A percentile compares a stretch with the other conserved stretches of the same genome.
These are phyloP conservation scores for Mizuhopecten yessoensis DNA, from an alignment of 1,140 invertebrate species.

Conservation along the genomic window DNA sequence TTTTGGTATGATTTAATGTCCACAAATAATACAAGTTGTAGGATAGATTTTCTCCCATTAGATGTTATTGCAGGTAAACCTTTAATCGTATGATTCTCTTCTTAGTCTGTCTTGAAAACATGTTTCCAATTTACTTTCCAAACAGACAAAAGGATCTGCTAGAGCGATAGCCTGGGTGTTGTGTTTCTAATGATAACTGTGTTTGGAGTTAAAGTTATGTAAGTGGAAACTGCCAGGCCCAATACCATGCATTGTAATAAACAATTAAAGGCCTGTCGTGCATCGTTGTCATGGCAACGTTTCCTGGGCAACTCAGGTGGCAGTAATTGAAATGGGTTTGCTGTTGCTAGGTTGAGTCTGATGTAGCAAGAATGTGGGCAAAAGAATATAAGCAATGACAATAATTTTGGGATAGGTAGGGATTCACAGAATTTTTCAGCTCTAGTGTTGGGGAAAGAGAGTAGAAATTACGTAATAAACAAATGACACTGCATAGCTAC, in stretches of 20 bases:
- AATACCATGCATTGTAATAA: neutral
- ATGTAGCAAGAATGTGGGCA: neutral
- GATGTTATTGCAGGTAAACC: too few relatives aligned
- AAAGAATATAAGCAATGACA: neutral
- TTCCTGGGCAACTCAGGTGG: constrained; percentile 30
- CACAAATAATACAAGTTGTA: too few relatives aligned
- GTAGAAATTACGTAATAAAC: constrained; percentile 22
- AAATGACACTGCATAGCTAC: neutral
- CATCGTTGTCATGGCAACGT: constrained; percentile 30
- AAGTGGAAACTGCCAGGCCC: neutral
- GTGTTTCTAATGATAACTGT: neutral
- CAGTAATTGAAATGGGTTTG: constrained; percentile 18
- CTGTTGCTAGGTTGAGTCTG: constrained; percentile 6
- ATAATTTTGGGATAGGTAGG: neutral
- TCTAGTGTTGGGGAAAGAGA: neutral
- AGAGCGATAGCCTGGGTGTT: neutral
- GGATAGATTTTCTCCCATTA: too few relatives aligned
- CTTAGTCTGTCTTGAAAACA: too few relatives aligned
- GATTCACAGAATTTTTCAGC: neutral
- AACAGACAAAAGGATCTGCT: neutral
- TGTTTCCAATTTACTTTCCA: neutral
- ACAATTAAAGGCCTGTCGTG: neutral
- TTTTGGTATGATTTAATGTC: too few relatives aligned
- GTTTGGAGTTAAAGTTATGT: neutral
- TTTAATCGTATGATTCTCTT: too few relatives aligned